A percentile compares a stretch with the other conserved stretches of the same genome.
Evolutionary conservation across 1,140 invertebrate species (phyloP).

Genomic region (Araneus ventricosus): DNA sequence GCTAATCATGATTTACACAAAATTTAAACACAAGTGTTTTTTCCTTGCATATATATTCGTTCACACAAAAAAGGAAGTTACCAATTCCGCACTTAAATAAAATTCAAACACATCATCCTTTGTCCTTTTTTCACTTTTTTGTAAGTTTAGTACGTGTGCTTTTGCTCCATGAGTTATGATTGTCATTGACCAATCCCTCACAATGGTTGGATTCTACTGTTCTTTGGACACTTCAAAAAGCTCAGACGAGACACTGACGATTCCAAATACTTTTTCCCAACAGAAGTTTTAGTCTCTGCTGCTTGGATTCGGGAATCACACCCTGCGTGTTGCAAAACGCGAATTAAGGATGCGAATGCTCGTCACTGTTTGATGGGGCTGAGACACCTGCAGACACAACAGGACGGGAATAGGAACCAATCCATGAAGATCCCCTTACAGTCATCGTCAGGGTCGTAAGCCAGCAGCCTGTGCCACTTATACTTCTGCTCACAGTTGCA

Average conservation of each 20-base stretch:
- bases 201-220: background rate
- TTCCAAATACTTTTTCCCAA: background rate
- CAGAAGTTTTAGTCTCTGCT: background rate
- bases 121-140: background rate
- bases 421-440: slow-evolving; percentile 96
- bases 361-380: slow-evolving; percentile 72
- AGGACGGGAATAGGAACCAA: slow-evolving; percentile 96
- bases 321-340: too few species aligned
- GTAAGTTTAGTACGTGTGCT: background rate
- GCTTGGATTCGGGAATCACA: background rate
- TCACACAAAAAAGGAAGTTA: too few species aligned
- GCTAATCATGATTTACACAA: too few species aligned
- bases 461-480: slow-evolving; percentile 91
- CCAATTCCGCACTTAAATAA: too few species aligned
- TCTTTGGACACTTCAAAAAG: background rate
- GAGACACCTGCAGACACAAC: slow-evolving; percentile 91
- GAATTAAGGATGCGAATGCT: background rate
- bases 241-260: background rate
- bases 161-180: background rate
- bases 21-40: too few species aligned
- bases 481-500: slow-evolving; percentile 94
- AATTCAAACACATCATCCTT: too few species aligned
- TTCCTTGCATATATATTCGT: too few species aligned
- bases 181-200: background rate
- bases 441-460: slow-evolving; percentile 96